phyloP scores from a whole-genome alignment of 2,888 invertebrate genomes.

The Machimus atricapillus region DNA sequence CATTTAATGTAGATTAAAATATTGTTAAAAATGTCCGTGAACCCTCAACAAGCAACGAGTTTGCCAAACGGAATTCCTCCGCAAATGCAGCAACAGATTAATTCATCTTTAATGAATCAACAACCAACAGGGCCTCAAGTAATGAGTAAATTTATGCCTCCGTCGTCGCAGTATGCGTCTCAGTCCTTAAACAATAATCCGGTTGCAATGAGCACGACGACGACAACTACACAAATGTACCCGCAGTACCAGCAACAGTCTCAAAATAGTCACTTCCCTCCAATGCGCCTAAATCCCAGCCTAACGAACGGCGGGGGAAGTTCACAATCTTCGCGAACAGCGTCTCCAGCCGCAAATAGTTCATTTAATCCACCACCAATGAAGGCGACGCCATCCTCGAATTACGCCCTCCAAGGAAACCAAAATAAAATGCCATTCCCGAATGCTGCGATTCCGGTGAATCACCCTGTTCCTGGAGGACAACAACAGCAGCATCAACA shows the following conservation, averaged over 20 bases:
- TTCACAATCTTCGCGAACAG: constrained; percentile 59
- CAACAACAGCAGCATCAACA: background rate
- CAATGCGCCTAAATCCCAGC: background rate
- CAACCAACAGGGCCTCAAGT: background rate
- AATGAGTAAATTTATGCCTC: constrained; percentile 29
- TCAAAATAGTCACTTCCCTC: constrained; percentile 26
- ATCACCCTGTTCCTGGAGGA: background rate
- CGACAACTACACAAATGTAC: background rate
- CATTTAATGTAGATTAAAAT: constrained; percentile 22
- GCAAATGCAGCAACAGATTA: constrained; percentile 9
- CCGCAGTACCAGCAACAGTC: constrained; percentile 4
- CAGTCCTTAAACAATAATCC: background rate
- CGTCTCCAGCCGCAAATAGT: constrained; percentile 55
- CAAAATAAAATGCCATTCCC: background rate
- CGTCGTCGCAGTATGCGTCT: constrained; percentile 2
- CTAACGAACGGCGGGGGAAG: constrained; percentile 50
- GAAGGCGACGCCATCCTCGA: constrained; percentile 1
- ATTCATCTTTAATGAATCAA: background rate
- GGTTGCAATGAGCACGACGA: background rate
- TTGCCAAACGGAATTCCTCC: constrained; percentile 31
- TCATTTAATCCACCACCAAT: constrained; percentile 45
- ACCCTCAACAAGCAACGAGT: background rate
- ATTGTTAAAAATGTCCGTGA: constrained; percentile 15
- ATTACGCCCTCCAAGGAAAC: background rate
- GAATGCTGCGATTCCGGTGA: background rate